Conservation (phyloP, 2,113 vertebrate species). For the Thoracochromis brauschi region DNA sequence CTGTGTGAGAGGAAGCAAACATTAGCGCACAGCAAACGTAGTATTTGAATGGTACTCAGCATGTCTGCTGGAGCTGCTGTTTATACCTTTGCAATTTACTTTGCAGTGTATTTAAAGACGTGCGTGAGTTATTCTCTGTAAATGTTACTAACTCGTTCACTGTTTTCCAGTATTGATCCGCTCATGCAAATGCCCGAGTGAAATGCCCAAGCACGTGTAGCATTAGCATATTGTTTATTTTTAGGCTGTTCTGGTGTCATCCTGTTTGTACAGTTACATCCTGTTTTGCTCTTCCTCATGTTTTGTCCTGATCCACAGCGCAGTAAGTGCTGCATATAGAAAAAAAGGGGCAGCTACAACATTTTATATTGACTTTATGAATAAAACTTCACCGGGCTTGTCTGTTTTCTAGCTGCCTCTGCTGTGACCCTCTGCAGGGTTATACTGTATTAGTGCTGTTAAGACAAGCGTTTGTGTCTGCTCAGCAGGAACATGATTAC, state of each 20-base stretch:
- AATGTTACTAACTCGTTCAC: background rate
- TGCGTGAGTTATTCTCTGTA: rapidly evolving
- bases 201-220: rapidly evolving
- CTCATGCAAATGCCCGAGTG: background rate
- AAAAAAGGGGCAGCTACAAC: background rate
- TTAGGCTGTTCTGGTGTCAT: background rate
- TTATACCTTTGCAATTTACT: background rate
- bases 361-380: background rate
- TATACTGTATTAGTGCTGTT: background rate
- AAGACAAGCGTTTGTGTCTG: constrained; percentile 11
- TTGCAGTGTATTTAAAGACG: background rate
- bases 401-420: background rate
- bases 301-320: background rate
- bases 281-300: background rate
- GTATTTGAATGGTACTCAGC: background rate
- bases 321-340: background rate
- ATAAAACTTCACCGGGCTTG: background rate
- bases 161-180: background rate
- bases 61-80: background rate
- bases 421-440: constrained; percentile 6
- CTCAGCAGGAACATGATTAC: constrained; percentile 40
- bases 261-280: background rate
- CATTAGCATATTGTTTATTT: background rate
- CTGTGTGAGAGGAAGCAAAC: background rate
- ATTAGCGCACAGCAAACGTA: background rate